phyloP scores from a whole-genome alignment of 2,888 invertebrate genomes.

The Cheilosia soror region DNA sequence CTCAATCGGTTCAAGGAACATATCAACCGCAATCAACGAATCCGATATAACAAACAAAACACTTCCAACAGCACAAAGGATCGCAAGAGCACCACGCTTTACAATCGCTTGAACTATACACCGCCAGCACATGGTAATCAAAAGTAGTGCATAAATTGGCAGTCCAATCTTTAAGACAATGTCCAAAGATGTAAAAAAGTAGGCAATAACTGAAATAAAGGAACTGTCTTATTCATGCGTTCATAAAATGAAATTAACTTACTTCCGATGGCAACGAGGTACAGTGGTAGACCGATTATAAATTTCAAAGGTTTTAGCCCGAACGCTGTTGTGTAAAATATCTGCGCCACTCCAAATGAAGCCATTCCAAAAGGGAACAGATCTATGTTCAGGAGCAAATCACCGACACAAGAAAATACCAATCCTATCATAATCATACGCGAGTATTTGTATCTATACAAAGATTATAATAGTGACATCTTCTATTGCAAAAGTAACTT shows the following conservation, averaged over 20 bases:
- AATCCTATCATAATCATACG: constrained; percentile 90
- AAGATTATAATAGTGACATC: not conserved
- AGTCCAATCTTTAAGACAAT: constrained; percentile 85
- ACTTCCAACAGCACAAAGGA: constrained; percentile 89
- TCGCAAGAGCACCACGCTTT: constrained; percentile 88
- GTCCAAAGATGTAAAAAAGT: constrained; percentile 79
- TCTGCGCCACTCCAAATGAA: constrained; percentile 92
- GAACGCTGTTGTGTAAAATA: constrained; percentile 91
- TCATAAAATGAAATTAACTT: not conserved
- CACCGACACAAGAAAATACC: constrained; percentile 92
- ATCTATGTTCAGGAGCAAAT: constrained; percentile 88
- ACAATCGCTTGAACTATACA: constrained; percentile 86
- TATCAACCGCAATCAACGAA: constrained; percentile 90
- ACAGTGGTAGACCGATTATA: constrained; percentile 85
- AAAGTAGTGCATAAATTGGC: constrained; percentile 89
- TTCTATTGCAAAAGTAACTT: not conserved
- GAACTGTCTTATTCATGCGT: not conserved
- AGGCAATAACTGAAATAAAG: constrained; percentile 77
- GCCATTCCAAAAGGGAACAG: constrained; percentile 88
- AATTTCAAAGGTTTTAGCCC: constrained; percentile 88
- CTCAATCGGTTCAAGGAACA: constrained; percentile 89
- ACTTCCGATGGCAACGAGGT: constrained; percentile 85
- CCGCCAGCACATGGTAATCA: constrained; percentile 93
- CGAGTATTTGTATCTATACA: constrained; percentile 81
- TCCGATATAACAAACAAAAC: constrained; percentile 92